These are phyloP conservation scores for Phylloscopus trochilus DNA, from an alignment of 2,113 vertebrate species.

Conservation along the genomic window DNA sequence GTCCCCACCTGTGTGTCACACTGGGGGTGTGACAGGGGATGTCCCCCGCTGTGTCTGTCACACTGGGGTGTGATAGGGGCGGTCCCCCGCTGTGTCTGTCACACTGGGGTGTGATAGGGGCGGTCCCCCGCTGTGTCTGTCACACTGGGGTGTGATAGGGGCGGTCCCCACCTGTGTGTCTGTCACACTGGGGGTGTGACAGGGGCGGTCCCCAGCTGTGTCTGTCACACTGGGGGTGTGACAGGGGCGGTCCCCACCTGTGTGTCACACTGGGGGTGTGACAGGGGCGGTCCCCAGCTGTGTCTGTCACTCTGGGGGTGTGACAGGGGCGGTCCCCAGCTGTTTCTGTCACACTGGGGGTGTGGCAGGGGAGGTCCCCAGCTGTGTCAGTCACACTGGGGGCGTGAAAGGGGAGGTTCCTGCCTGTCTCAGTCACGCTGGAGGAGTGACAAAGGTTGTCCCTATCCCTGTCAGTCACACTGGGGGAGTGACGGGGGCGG, in stretches of 20 bases:
- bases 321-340: too few species aligned
- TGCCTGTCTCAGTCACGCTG: fast-evolving
- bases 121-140: too few species aligned
- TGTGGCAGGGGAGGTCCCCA: too few species aligned
- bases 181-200: fast-evolving
- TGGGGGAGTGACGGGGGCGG: not conserved
- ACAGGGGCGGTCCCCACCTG: fast-evolving
- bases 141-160: not conserved
- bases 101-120: not conserved
- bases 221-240: not conserved
- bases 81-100: not conserved
- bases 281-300: fast-evolving
- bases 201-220: fast-evolving
- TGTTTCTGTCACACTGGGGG: not conserved
- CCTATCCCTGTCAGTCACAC: not conserved
- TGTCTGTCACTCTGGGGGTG: fast-evolving
- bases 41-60: not conserved
- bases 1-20: too few species aligned
- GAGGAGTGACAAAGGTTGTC: not conserved
- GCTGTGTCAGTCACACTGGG: not conserved
- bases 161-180: not conserved
- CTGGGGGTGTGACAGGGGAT: too few species aligned
- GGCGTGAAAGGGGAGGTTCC: fast-evolving
- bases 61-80: not conserved
- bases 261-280: not conserved